Evolutionary conservation across 2,888 invertebrate genomes (phyloP), one percentile per base, ranked within the genome.

Genomic region (Acanthococcus lagerstroemiae): DNA sequence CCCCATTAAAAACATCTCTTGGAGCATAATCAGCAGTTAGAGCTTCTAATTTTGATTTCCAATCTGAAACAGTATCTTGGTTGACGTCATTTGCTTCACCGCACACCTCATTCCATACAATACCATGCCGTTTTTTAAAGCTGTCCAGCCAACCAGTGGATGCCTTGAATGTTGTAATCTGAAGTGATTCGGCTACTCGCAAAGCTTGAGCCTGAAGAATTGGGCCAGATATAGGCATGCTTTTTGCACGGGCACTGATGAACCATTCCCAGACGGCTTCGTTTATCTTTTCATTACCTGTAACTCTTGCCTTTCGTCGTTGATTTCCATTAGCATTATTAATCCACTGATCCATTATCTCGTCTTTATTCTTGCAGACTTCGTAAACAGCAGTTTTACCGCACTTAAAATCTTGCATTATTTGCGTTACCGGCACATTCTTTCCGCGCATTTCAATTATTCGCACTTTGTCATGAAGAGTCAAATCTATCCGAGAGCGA

Each of bases 1-100:
- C 66, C 26, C 48, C 55, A 26, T 67, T 67, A 44, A 24, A 57
- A 7, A 67, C 57, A 26, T 68, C 46, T n/a, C 50, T 19, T 21
- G 48, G 22, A 19, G 17, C 27, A 52, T 61, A 50, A 52, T 26
- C 61, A 21, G 48, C 26, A 4, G 26, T 30, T 22, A 46, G 21
- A 27, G 19, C 30, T 15, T 17, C 19, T 15, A 61, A 25, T 50
- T 46, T 61, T 24, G 26, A n/a, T 26, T 61, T 57, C 57, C 30
- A 57, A 21, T 57, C 57, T n/a, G 30, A 21, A 21, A 9, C 57
- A 57, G 21, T 30, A 27, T 2, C 3, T 21, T 37, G 7, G 25
- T 57, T 24, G n/a, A 57, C 57, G 37, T 57, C 57, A 27, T 57
- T 57, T 2, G 57, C 24, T 22, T 57, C 57, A 17, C 44, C 44